Base-by-base conservation (phyloP, 2,797 vertebrate species). In the Spondyliosoma cantharus region DNA sequence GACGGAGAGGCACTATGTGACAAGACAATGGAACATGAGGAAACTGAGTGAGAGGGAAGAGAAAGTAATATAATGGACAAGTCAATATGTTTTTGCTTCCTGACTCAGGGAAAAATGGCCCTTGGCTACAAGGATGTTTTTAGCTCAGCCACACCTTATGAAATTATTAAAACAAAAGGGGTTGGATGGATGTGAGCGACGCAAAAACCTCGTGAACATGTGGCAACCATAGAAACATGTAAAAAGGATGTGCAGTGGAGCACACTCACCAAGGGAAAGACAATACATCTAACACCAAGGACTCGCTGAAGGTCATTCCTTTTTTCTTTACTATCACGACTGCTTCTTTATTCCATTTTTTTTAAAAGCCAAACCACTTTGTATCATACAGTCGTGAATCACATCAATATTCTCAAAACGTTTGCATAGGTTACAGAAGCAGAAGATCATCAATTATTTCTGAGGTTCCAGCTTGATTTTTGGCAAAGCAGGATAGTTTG, bases 241-340 rank as follows among this genome's bases (percentile, higher is more conserved):
- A 84, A 83, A 79, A 77, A 58, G 79, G 63, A 68, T 87, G 81
- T 85, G 83, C 83, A 69, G 66, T 59, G 54, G 71, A 81, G 79
- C 78, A 65, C 80, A 77, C 88, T 76, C n/a, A 84, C 62, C 66
- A 62, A 59, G 50, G 71, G 50, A 76, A 69, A 83, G 57, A 82
- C 86, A 89, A 87, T 74, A 69, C 71, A 81, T 87, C 68, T n/a
- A 71, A 75, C 24, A 82, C 60, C 56, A 84, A 91, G 74, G 78
- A 88, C 82, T 56, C 7, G 17, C 65, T 89, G 80, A 93, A 92
- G 92, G 92, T 90, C 82, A 79, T 75, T 78, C 7, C n/a, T 61
- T 66, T 76, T 76, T 54, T 27, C 12, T 71, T 11, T 48, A 77
- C 60, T 46, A 14, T 81, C 50, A 61, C 27, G 15, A 71, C 67